These are phyloP conservation scores for Leptinotarsa lineolata DNA, from an alignment of 1,140 invertebrate species.

Conservation along the genomic window DNA sequence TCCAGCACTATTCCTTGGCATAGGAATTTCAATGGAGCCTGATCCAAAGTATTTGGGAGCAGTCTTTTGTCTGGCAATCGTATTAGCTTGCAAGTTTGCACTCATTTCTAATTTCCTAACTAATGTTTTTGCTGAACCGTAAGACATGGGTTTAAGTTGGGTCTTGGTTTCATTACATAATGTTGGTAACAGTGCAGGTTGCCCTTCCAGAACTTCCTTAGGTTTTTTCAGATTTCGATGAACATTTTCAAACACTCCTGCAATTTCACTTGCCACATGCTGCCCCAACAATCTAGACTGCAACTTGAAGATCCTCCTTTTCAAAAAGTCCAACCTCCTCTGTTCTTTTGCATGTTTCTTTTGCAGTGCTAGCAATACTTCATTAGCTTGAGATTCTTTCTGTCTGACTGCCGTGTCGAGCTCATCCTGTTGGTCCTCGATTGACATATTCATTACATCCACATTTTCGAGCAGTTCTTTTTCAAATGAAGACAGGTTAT, in stretches of 20 bases:
- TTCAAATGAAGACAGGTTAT: slow-evolving; percentile 61
- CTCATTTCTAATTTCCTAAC: slow-evolving; percentile 61
- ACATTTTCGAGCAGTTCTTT: slow-evolving; percentile 62
- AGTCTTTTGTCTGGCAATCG: slow-evolving; percentile 47
- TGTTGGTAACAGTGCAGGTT: neutral
- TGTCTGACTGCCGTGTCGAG: slow-evolving; percentile 46
- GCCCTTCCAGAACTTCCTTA: slow-evolving; percentile 38
- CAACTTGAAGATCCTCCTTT: slow-evolving; percentile 74
- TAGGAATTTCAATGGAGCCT: slow-evolving; percentile 61
- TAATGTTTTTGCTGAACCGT: slow-evolving; percentile 61
- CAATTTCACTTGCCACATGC: slow-evolving; percentile 75
- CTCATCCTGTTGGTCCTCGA: slow-evolving; percentile 58
- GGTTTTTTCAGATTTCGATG: slow-evolving; percentile 59
- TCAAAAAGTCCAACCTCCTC: slow-evolving; percentile 69
- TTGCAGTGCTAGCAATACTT: slow-evolving; percentile 56
- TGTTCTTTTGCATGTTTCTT: slow-evolving; percentile 68
- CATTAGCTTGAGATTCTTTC: slow-evolving; percentile 53
- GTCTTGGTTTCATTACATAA: slow-evolving; percentile 22
- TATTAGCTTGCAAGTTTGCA: slow-evolving; percentile 51
- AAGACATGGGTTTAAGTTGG: slow-evolving; percentile 56
- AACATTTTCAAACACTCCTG: slow-evolving; percentile 72
- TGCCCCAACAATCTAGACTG: slow-evolving; percentile 73
- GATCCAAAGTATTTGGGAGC: slow-evolving; percentile 65
- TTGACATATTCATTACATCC: slow-evolving; percentile 63
- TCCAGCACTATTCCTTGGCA: slow-evolving; percentile 55